phyloP scores from a whole-genome alignment of 2,797 vertebrate species.

The Hoplostethus atlanticus region DNA sequence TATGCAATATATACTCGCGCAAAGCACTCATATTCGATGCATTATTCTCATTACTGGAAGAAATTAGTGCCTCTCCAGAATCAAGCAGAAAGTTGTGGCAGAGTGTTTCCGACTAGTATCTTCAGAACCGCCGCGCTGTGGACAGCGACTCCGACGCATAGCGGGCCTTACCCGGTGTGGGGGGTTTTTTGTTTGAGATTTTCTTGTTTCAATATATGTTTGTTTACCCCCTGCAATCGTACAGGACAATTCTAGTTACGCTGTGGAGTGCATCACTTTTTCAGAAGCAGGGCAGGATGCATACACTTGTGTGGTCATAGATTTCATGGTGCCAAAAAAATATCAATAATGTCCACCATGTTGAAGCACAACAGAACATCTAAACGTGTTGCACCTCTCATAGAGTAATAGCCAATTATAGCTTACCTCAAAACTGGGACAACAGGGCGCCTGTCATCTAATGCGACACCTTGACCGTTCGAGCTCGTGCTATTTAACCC shows the following conservation, averaged over 20 bases:
- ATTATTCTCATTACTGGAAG: background rate
- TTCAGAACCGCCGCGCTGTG: constrained; percentile 50
- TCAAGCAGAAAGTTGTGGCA: background rate
- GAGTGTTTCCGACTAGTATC: constrained; percentile 1
- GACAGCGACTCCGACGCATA: constrained; percentile 54
- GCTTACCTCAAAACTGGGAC: constrained; percentile 16
- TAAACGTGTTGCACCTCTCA: constrained; percentile 5
- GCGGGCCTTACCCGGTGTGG: constrained; percentile 1
- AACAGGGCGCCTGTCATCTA: constrained; percentile 11
- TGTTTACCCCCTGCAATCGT: constrained; percentile 8
- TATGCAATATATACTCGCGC: background rate
- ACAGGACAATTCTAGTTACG: background rate
- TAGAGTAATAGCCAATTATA: constrained; percentile 11
- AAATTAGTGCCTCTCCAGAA: background rate
- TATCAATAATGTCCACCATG: constrained; percentile 21
- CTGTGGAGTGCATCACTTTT: constrained; percentile 9
- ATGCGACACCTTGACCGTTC: constrained; percentile 20
- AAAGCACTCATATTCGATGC: background rate
- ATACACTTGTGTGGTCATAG: constrained; percentile 28
- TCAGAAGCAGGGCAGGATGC: constrained; percentile 54
- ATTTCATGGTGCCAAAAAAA: background rate
- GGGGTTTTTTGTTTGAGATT: background rate
- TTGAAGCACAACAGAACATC: constrained; percentile 4
- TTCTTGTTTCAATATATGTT: background rate
- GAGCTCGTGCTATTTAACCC: constrained; percentile 28